Base-by-base conservation (phyloP, 2,797 vertebrate species). In the Pelochelys cantorii region DNA sequence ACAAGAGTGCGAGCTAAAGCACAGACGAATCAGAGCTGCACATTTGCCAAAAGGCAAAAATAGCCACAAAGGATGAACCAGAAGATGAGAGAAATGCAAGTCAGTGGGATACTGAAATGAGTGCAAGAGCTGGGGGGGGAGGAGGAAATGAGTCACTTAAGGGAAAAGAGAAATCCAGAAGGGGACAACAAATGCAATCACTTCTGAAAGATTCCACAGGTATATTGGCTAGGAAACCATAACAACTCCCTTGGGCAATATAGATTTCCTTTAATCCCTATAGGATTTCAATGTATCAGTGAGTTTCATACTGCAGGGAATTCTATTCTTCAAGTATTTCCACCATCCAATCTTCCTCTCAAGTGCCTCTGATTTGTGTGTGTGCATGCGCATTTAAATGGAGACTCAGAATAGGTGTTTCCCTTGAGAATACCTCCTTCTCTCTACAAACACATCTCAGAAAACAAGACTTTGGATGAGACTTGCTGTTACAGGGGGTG, bases 11-110 rank as follows among this genome's bases (percentile, higher is more conserved):
- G 17, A 84, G 7, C 77, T 1, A 57, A 81, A 79, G 0, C 7
- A 68, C 42, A 68, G 59, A 54, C 18, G 4, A 79, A 1, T 14
- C 0, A 5, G 2, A 1, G 0, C 13, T 71, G 42, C 29, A 77
- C 25, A 29, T 52, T 77, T 77, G 23, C 23, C 52, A 77, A 77
- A 27, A 75, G 74, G 37, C 23, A 75, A 42, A 52, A 77, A 48
- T 17, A 48, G 48, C 14, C 23, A 48, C 27, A 52, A 15, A 77
- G 74, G 14, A 77, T 29, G 25, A 77, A 52, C 42, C 13, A 52
- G 74, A 52, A 17, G 42, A 29, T 4, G 11, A 15, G 8, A 29
- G 48, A 68, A 68, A 34, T 68, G 65, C 18, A 68, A 34, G n/a
- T 34, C 3, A 53, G n/a, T n/a, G 4, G 34, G 83, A 90, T 88